These are phyloP conservation scores for Noctilio leporinus DNA, from an alignment of 2,113 vertebrate genomes.

Conservation along the genomic window DNA sequence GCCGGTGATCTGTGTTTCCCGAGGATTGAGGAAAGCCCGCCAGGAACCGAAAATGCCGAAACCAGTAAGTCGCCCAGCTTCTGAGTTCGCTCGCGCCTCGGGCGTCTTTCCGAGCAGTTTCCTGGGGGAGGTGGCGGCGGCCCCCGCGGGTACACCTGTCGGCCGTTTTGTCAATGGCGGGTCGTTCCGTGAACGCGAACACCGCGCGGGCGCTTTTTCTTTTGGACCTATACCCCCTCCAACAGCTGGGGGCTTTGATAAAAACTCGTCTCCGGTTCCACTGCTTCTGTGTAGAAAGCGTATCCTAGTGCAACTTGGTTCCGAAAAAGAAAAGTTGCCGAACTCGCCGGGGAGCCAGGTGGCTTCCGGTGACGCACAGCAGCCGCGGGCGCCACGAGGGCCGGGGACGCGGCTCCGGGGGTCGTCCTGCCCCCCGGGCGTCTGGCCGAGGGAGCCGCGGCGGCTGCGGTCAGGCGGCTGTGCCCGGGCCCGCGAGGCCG, in stretches of 20 bases:
- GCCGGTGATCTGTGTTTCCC: constrained; percentile 22
- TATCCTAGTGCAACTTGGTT: background rate
- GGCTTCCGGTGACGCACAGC: background rate
- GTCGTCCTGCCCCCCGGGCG: too few species aligned
- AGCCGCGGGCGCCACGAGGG: background rate
- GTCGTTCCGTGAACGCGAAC: background rate
- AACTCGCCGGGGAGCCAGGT: background rate
- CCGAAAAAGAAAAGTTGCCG: background rate
- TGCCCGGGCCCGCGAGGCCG: background rate
- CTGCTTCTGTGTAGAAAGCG: background rate
- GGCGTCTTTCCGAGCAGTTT: background rate
- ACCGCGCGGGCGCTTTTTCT: background rate
- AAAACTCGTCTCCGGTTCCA: background rate
- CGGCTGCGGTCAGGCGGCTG: background rate
- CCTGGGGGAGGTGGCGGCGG: background rate
- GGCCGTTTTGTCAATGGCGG: background rate
- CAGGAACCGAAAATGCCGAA: constrained; percentile 86
- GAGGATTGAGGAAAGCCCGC: constrained; percentile 19
- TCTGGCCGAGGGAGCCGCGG: background rate
- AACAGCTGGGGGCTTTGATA: background rate
- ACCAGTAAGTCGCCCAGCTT: constrained; percentile 78
- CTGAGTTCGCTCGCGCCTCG: background rate
- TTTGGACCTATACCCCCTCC: background rate
- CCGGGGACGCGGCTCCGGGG: too few species aligned
- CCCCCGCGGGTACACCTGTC: fast-evolving